Evolutionary conservation across 2,888 invertebrate species (phyloP), one percentile per base, ranked within the genome.

Genomic region (Amphipoea oculea): DNA sequence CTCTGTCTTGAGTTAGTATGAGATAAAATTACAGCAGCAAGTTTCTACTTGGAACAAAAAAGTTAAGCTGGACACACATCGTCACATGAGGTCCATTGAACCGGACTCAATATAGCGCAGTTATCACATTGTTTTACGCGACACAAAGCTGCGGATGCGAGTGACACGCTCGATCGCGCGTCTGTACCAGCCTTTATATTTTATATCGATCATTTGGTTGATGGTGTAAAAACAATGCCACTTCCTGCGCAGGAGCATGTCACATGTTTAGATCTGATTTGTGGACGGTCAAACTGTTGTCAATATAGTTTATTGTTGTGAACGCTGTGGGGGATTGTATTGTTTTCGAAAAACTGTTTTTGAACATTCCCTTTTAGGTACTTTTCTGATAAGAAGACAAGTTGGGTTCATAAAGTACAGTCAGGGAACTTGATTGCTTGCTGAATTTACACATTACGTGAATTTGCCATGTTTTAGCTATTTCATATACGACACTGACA

Each of bases 131-230:
- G 95, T 95, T 94, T 94, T 94, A 93, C 74, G 80, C 82, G 85
- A 88, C 82, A 94, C 94, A 94, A 95, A 93, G 90, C 88, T 82
- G 83, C 95, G 95, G 95, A 94, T 94, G 93, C 91, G 89, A 90
- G 80, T 88, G 91, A 86, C 90, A 94, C 94, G 95, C 91, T 93
- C 93, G 92, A 95, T 95, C 93, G 94, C 93, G 84, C 87, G 87
- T 93, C 89, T 92, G 91, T 91, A 90, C 92, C 89, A 79, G 87
- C 89, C 90, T 91, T 90, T 91, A 90, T 89, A 85, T 81, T 86
- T 85, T 82, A 89, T 77, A 81, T 92, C 88, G 88, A 90, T 91
- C 92, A 92, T 92, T 93, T 91, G 91, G 90, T 90, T 88, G 91
- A 90, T 92, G 88, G 90, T 92, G 91, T 93, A 93, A 94, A 91